A percentile compares a stretch with the other conserved stretches of the same genome.
These are phyloP conservation scores for Gryllus bimaculatus DNA, from an alignment of 1,140 invertebrate genomes.

Conservation along the genomic window DNA sequence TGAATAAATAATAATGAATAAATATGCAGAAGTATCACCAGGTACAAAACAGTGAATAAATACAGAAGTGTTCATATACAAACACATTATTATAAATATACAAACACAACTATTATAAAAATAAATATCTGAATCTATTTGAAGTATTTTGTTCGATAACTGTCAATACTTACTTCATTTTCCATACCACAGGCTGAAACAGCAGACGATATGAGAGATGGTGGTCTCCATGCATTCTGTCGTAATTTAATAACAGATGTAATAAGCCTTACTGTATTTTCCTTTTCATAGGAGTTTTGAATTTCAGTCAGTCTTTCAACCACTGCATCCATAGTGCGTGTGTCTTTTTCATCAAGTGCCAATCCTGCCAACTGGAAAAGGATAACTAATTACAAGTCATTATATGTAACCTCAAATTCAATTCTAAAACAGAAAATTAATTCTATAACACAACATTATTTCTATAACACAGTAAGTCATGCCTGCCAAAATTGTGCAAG, in stretches of 20 bases:
- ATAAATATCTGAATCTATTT: not conserved
- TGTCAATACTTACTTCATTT: not conserved
- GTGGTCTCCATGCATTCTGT: not conserved
- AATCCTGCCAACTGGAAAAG: not conserved
- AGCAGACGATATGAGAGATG: not conserved
- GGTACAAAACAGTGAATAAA: too few species aligned
- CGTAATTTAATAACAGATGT: not conserved
- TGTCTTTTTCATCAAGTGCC: not conserved
- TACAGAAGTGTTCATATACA: too few species aligned
- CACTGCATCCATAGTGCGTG: not conserved
- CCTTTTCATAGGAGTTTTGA: not conserved
- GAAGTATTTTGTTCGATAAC: not conserved
- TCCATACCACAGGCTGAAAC: not conserved
- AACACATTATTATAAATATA: too few species aligned
- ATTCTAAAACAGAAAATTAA: too few species aligned
- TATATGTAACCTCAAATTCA: too few species aligned
- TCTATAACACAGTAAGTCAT: too few species aligned
- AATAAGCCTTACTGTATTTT: not conserved
- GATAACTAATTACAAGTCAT: not conserved
- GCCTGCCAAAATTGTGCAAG: too few species aligned
- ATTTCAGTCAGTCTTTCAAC: not conserved
- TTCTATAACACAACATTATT: too few species aligned
- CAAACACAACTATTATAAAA: too few species aligned
- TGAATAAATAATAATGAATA: too few species aligned
- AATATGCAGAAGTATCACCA: too few species aligned